These are phyloP conservation scores for Spodoptera exigua DNA, from an alignment of 2,888 invertebrate genomes.

Conservation along the genomic window DNA sequence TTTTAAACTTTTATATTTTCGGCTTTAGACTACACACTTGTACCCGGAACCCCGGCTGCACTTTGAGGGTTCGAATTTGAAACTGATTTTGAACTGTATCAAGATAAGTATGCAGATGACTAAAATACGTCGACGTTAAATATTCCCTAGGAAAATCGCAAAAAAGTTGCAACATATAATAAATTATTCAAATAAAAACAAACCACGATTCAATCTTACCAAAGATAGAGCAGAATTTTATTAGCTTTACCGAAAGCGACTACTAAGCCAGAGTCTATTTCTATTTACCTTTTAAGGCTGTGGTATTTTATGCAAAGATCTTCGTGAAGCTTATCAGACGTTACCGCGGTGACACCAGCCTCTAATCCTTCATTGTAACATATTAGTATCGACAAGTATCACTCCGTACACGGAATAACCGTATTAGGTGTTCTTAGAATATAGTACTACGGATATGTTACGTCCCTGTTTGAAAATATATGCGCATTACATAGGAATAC, in stretches of 20 bases:
- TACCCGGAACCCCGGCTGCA: no score
- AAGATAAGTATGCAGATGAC: no score
- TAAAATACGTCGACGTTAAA: no score
- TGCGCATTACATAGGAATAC: conserved; percentile 6
- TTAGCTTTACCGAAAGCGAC: conserved; percentile 21
- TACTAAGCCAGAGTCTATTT: not conserved
- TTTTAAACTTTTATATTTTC: no score
- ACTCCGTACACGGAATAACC: conserved; percentile 20
- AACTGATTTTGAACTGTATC: no score
- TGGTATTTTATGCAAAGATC: conserved; percentile 38
- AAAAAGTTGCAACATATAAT: no score
- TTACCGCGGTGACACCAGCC: conserved; percentile 13
- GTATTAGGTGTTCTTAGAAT: conserved; percentile 38
- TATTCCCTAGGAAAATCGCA: no score
- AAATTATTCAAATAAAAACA: no score
- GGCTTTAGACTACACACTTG: no score
- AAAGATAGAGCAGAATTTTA: not conserved
- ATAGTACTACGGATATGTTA: conserved; percentile 21
- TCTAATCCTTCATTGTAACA: conserved; percentile 27
- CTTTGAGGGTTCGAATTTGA: no score
- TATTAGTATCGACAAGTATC: conserved; percentile 8
- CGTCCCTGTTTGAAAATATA: conserved; percentile 17
- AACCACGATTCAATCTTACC: conserved; percentile 2
- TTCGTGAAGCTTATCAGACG: conserved; percentile 16
- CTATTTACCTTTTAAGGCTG: conserved; percentile 35